phyloP scores from a whole-genome alignment of 30 jellyfish, hydroid and myxozoan species.

The Chrysaora quinquecirrha region DNA sequence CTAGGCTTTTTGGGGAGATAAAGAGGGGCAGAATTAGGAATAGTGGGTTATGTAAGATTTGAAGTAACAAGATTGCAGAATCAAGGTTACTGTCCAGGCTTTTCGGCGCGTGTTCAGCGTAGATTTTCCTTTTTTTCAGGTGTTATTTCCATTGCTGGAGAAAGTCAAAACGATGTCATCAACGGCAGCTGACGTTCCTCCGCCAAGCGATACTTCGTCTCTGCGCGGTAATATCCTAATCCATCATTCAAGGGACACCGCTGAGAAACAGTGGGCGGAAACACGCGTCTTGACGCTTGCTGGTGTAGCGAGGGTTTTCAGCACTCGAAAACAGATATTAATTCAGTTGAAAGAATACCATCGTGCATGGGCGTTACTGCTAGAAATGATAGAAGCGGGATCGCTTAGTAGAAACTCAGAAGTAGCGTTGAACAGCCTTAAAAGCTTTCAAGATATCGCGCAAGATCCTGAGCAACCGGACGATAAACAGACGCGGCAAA shows the following conservation, averaged over 20 bases:
- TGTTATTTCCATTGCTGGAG: slow-evolving; percentile 83
- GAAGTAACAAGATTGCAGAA: no score
- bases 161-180: slow-evolving; percentile 93
- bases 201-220: slow-evolving; percentile 90
- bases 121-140: slow-evolving; percentile 61
- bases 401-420: slow-evolving; percentile 88
- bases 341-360: slow-evolving; percentile 76
- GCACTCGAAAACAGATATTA: slow-evolving; percentile 73
- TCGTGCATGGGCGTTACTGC: slow-evolving; percentile 96
- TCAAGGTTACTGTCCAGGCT: no score
- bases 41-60: no score
- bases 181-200: slow-evolving; percentile 97
- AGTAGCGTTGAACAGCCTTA: slow-evolving; percentile 89
- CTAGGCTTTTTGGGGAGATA: no score
- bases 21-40: no score
- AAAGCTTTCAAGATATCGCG: slow-evolving; percentile 93
- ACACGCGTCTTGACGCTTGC: slow-evolving; percentile 93
- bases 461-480: slow-evolving; percentile 61
- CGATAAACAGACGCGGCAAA: slow-evolving; percentile 2
- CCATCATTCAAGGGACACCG: slow-evolving; percentile 97
- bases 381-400: slow-evolving; percentile 89
- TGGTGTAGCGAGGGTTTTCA: slow-evolving; percentile 94
- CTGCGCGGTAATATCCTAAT: slow-evolving; percentile 88
- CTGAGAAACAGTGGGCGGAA: slow-evolving; percentile 99
- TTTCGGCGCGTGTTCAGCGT: no score